Evolutionary conservation across 2,888 invertebrate species (phyloP).

Genomic region (Diaprepes abbreviatus): DNA sequence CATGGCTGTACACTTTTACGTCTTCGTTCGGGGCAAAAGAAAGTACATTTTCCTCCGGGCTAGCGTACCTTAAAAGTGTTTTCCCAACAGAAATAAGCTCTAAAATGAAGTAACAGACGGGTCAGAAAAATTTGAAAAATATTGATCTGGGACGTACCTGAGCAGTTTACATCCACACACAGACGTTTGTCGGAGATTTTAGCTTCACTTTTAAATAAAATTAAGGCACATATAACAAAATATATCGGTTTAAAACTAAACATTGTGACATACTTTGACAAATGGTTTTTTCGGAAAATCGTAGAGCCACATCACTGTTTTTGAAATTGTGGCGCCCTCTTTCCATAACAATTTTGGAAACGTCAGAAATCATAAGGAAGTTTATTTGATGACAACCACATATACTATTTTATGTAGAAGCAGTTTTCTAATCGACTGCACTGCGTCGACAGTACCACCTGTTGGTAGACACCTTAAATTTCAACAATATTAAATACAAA

Average conservation of each 20-base stretch:
- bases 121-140: background rate
- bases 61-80: constrained; percentile 72
- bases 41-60: constrained; percentile 72
- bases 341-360: constrained; percentile 12
- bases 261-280: constrained; percentile 66
- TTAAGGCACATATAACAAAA: constrained; percentile 64
- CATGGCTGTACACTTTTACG: constrained; percentile 78
- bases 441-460: no score
- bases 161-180: constrained; percentile 80
- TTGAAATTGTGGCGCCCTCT: constrained; percentile 41
- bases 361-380: constrained; percentile 20
- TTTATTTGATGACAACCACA: background rate
- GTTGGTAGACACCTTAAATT: no score
- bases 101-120: constrained; percentile 43
- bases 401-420: no score
- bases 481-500: no score
- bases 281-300: constrained; percentile 28
- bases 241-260: constrained; percentile 63
- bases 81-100: constrained; percentile 74
- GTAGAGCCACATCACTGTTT: constrained; percentile 62
- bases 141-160: constrained; percentile 69
- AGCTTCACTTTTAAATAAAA: constrained; percentile 60
- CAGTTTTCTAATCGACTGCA: no score
- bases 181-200: constrained; percentile 77
- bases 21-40: constrained; percentile 73